Conservation (phyloP, 1,140 invertebrate genomes). For the Drosophila busckii region DNA sequence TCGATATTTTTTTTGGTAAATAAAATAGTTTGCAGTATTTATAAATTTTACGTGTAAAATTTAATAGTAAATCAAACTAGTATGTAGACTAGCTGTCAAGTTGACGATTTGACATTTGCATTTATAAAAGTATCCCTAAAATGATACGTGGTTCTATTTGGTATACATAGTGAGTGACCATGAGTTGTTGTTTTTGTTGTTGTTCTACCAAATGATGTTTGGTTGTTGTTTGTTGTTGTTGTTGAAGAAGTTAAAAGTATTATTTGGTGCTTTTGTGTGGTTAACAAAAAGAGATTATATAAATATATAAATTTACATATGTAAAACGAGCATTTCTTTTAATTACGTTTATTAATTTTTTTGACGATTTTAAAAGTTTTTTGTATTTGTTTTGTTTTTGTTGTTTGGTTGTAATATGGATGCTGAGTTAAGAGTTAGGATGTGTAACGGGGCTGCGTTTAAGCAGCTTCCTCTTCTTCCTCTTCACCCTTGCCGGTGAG, state of each 20-base stretch:
- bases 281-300: slow-evolving; percentile 72
- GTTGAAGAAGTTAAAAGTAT: slow-evolving; percentile 67
- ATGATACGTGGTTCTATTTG: slow-evolving; percentile 34
- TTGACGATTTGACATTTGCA: slow-evolving; percentile 60
- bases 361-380: slow-evolving; percentile 66
- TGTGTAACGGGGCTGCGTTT: slow-evolving; percentile 56
- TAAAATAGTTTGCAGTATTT: slow-evolving; percentile 69
- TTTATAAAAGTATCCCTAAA: slow-evolving; percentile 62
- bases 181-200: slow-evolving; percentile 29
- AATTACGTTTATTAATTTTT: slow-evolving; percentile 78
- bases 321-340: slow-evolving; percentile 77
- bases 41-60: slow-evolving; percentile 78
- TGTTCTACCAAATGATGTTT: slow-evolving; percentile 53
- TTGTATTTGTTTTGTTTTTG: slow-evolving; percentile 23
- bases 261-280: slow-evolving; percentile 42
- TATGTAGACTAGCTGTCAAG: slow-evolving; percentile 71
- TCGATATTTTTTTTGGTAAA: slow-evolving; percentile 43
- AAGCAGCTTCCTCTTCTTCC: slow-evolving; percentile 85
- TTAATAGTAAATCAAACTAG: slow-evolving; percentile 75
- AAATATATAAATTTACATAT: slow-evolving; percentile 76
- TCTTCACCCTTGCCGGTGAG: slow-evolving; percentile 90
- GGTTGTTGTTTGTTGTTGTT: slow-evolving; percentile 18
- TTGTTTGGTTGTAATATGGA: slow-evolving; percentile 55
- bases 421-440: slow-evolving; percentile 77
- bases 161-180: slow-evolving; percentile 40